These are phyloP conservation scores for Pipra filicauda DNA, from an alignment of 2,113 vertebrate genomes.

Conservation along the genomic window DNA sequence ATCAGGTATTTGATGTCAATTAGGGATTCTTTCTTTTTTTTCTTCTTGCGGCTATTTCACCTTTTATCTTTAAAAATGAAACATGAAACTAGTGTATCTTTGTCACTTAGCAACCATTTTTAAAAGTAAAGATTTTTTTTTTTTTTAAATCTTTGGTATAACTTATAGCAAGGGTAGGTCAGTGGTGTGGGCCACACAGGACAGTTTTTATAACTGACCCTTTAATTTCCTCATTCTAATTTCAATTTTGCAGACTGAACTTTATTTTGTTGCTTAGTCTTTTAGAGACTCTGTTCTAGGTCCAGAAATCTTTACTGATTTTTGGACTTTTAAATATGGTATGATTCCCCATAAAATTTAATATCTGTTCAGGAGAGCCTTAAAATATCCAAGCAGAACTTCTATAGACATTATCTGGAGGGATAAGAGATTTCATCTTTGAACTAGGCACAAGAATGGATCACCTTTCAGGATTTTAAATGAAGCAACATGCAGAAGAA, in stretches of 20 bases:
- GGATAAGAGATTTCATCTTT: background rate
- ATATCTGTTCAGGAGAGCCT: background rate
- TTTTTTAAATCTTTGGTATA: background rate
- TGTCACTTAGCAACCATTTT: background rate
- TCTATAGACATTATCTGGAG: background rate
- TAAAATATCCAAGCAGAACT: background rate
- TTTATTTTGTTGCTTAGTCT: background rate
- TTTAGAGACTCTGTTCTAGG: background rate
- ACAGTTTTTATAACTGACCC: background rate
- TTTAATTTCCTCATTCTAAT: background rate
- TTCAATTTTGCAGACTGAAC: background rate
- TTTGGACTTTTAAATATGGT: background rate
- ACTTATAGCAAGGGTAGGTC: background rate
- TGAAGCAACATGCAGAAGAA: slow-evolving; percentile 5
- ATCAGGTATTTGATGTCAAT: background rate
- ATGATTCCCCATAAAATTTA: background rate
- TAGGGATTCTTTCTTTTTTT: background rate
- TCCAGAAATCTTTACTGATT: background rate
- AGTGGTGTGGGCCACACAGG: background rate
- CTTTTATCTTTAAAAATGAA: background rate
- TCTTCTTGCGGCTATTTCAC: background rate
- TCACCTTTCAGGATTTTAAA: slow-evolving; percentile 35
- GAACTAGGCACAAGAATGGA: background rate
- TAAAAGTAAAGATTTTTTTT: background rate
- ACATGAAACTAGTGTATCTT: background rate